These are phyloP conservation scores for Brotula barbata DNA, from an alignment of 2,797 vertebrate genomes.

Conservation along the genomic window DNA sequence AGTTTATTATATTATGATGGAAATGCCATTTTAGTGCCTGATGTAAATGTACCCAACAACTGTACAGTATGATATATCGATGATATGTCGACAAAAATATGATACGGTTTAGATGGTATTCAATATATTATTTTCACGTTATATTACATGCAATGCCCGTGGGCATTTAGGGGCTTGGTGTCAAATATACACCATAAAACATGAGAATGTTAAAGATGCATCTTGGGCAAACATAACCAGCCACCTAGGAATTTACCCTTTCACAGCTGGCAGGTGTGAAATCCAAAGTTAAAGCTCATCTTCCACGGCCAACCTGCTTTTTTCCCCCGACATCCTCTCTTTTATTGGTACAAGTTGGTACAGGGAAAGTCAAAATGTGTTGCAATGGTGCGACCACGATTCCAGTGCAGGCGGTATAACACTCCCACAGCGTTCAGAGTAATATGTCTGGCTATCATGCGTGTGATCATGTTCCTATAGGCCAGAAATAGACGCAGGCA, in stretches of 20 bases:
- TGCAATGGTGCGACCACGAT: background rate
- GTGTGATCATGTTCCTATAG: conserved; percentile 53
- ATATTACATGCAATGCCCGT: background rate
- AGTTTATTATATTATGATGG: background rate
- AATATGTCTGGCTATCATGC: conserved; percentile 13
- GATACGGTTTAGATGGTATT: background rate
- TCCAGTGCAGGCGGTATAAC: background rate
- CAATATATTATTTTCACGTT: conserved; percentile 2
- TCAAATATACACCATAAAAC: conserved; percentile 30
- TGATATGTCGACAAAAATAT: background rate
- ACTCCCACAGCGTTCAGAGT: conserved; percentile 11
- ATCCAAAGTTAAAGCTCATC: conserved; percentile 26
- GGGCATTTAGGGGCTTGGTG: conserved; percentile 23
- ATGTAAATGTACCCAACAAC: background rate
- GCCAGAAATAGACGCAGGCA: conserved; percentile 60
- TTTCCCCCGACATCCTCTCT: background rate
- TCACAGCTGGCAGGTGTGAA: conserved; percentile 18
- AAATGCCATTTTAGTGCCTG: background rate
- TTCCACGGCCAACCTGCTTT: conserved; percentile 2
- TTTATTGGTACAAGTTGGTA: background rate
- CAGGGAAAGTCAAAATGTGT: conserved; percentile 2
- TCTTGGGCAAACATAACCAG: background rate
- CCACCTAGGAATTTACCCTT: conserved; percentile 38
- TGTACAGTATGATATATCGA: background rate
- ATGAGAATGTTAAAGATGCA: background rate